Evolutionary conservation across 1,140 invertebrate genomes (phyloP), one percentile per base, ranked within the genome.

Genomic region (Magallana angulata): DNA sequence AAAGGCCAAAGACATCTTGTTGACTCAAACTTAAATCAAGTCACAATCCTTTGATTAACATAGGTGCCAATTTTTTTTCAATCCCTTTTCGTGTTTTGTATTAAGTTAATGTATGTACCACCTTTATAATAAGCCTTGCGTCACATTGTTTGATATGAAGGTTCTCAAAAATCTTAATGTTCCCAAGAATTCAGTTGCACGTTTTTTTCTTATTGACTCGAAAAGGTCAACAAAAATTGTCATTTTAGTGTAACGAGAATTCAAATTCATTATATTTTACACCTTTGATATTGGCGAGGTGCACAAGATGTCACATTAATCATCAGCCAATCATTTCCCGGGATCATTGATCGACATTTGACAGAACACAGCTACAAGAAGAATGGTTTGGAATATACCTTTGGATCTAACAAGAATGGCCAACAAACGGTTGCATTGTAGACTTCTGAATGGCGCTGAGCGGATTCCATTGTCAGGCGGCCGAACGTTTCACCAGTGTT

Each of bases 1-100:
- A 71, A 71, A 71, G 68, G 68, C 68, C 9, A 71, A 71, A 71
- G 68, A 71, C 68, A 71, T 71, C 68, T 71, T 71, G 68, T 71
- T 71, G 68, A 71, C 68, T 71, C 68, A 71, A 71, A 71, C 18
- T 71, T 24, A 71, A 71, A 71, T 71, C 68, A 71, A 71, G 24
- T 71, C 68, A 30, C 68, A 71, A 71, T 71, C 68, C 68, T 30
- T 71, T 71, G 68, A 36, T 24, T 71, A 71, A 71, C 24, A 71
- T 71, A 7, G 68, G 68, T 71, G 68, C 68, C 68, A 71, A 71
- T 30, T 71, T 36, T 64, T 64, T 71, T 71, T 30, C 68, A 71
- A 71, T 71, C 68, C 68, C 7, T 4, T 71, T 71, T 71, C 68
- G 68, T 71, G 68, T 71, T 30, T 71, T 71, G 68, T 71, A 71